Percentiles rank a stretch among this genome's conserved stretches.
phyloP scores from a whole-genome alignment of 2,888 invertebrate species.

The Pelosia muscerda region DNA sequence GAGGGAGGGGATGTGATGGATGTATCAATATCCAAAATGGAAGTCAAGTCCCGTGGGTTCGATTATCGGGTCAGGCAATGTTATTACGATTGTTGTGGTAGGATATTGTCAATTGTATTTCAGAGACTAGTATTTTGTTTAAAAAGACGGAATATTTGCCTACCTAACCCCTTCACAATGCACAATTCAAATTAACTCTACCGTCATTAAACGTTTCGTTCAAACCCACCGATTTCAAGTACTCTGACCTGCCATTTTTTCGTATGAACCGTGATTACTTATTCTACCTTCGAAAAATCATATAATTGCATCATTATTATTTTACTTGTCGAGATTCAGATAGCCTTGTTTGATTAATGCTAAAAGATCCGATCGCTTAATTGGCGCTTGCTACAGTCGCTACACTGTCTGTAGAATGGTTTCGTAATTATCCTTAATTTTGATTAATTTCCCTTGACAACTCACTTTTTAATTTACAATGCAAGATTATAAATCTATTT shows the following conservation, averaged over 20 bases:
- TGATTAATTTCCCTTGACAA: slow-evolving; percentile 33
- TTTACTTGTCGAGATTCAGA: slow-evolving; percentile 32
- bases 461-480: slow-evolving; percentile 14
- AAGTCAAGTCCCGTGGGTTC: not conserved
- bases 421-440: slow-evolving; percentile 38
- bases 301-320: slow-evolving; percentile 27
- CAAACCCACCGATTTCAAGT: not conserved
- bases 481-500: not conserved
- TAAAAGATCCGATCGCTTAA: slow-evolving; percentile 38
- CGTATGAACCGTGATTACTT: not conserved
- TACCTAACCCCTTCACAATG: too few relatives aligned
- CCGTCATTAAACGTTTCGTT: not conserved
- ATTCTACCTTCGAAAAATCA: slow-evolving; percentile 13
- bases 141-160: not conserved
- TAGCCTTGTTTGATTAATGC: slow-evolving; percentile 37
- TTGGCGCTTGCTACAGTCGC: slow-evolving; percentile 28
- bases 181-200: too few relatives aligned
- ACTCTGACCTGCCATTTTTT: not conserved
- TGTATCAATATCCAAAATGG: not conserved
- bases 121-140: not conserved
- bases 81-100: not conserved
- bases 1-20: not conserved
- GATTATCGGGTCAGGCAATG: not conserved
- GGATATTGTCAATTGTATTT: not conserved
- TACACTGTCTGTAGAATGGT: slow-evolving; percentile 27